phyloP scores from a whole-genome alignment of 2,888 invertebrate species.

The Oscheius sp. region DNA sequence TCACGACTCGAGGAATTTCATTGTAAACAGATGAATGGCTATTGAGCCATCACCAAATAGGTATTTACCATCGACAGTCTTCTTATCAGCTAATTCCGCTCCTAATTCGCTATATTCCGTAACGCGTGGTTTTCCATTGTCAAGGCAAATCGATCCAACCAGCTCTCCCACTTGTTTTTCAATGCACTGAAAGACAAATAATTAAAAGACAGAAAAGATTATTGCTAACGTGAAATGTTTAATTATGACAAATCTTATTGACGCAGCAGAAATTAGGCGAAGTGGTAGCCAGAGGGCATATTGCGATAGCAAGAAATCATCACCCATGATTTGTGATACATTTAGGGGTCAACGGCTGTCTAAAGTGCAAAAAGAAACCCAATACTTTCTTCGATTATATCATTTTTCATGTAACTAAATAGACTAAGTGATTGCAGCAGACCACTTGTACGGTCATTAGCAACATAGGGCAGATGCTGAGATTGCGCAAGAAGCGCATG shows the following conservation, averaged over 20 bases:
- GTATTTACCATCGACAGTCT: constrained; percentile 76
- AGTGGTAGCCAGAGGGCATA: constrained; percentile 8
- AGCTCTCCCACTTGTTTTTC: constrained; percentile 45
- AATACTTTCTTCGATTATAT: not conserved
- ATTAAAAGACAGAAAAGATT: not conserved
- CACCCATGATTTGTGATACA: too few species aligned
- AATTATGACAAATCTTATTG: not conserved
- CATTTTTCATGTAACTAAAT: constrained; percentile 1
- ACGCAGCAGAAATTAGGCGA: not conserved
- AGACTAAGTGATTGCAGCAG: constrained; percentile 1
- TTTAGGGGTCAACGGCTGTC: too few species aligned
- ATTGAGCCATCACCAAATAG: constrained; percentile 95
- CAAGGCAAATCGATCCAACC: constrained; percentile 50
- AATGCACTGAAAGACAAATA: constrained; percentile 35
- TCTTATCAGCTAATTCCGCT: constrained; percentile 81
- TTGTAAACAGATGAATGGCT: constrained; percentile 95
- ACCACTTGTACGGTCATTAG: constrained; percentile 25
- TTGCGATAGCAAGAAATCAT: not conserved
- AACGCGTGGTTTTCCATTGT: constrained; percentile 72
- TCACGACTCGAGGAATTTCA: constrained; percentile 80
- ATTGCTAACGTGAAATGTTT: not conserved
- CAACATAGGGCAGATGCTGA: too few species aligned
- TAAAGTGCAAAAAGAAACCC: too few species aligned
- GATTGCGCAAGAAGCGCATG: too few species aligned
- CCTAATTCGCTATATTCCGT: constrained; percentile 98